Evolutionary conservation across 2,888 invertebrate genomes (phyloP), one percentile per base, ranked within the genome.

Genomic region (Lissocephala sabroskyi): DNA sequence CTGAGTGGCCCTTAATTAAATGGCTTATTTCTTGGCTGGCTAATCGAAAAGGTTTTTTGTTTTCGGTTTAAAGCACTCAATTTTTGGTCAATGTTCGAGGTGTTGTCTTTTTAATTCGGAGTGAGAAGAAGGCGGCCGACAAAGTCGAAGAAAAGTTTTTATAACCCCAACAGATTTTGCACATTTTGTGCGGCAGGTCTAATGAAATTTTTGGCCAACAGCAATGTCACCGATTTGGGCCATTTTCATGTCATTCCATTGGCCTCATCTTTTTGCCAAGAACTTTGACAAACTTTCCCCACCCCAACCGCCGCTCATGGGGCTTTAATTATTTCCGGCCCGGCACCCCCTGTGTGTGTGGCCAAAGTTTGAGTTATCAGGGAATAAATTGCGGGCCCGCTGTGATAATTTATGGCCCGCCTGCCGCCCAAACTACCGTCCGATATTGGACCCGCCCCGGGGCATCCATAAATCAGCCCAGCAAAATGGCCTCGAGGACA

Each of bases 161-260:
- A 70, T 67, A 18, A 52, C 68, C 57, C 45, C 44, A 64, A 52
- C 66, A 67, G 65, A 67, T 59, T 67, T 54, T 36, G 14, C 18
- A 30, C 17, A 35, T 16, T 14, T 35, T 17, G 13, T 35, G 14
- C 23, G n/a, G n/a, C n/a, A n/a, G n/a, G n/a, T n/a, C 62, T 68
- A 70, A 70, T 70, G 68, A 70, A 71, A 64, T 65, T 65, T 37
- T 51, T 51, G 63, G 54, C 48, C 67, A 63, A 43, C 53, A 14
- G 16, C 16, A n/a, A n/a, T 35, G 35, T 35, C 35, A 6, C 3
- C 14, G n/a, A n/a, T 23, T 23, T 23, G 3, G 9, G 13, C 14
- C 11, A 48, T 43, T 49, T 54, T 35, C 28, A 28, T 30, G 19
- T 37, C 18, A 37, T 37, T 37, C 19, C 19, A 2, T 42, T 40